phyloP scores from a whole-genome alignment of 2,888 invertebrate species.

The Orgyia antiqua region DNA sequence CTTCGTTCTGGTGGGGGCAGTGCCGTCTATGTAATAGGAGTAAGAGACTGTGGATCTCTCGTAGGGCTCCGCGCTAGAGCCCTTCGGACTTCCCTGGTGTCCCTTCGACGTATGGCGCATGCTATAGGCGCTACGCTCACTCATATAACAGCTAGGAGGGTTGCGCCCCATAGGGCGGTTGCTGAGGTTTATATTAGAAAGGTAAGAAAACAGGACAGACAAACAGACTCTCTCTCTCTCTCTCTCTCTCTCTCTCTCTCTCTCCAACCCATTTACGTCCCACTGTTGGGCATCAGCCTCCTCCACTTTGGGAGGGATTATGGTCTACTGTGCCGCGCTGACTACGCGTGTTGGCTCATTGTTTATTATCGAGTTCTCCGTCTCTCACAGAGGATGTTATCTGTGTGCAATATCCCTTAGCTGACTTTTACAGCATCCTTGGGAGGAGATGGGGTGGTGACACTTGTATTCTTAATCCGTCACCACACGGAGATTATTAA shows the following conservation, averaged over 20 bases:
- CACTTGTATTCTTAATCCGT: too few relatives aligned
- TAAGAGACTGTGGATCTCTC: conserved; percentile 92
- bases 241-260: too few relatives aligned
- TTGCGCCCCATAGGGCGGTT: conserved; percentile 79
- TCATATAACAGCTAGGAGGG: conserved; percentile 45
- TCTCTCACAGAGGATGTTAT: too few relatives aligned
- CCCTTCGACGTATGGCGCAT: conserved; percentile 92
- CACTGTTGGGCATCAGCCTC: too few relatives aligned
- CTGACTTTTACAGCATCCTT: too few relatives aligned
- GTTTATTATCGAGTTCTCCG: too few relatives aligned
- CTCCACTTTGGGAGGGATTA: too few relatives aligned
- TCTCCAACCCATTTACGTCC: too few relatives aligned
- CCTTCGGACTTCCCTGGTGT: conserved; percentile 90
- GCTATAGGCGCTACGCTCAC: conserved; percentile 87
- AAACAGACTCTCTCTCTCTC: background rate
- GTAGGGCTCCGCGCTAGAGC: conserved; percentile 90
- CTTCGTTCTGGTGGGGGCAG: conserved; percentile 92
- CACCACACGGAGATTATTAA: background rate
- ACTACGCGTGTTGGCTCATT: too few relatives aligned
- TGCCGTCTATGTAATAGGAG: conserved; percentile 98
- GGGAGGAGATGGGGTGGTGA: too few relatives aligned
- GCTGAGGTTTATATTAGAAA: conserved; percentile 92
- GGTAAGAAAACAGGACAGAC: conserved; percentile 68
- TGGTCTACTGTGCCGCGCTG: too few relatives aligned
- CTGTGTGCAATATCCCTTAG: too few relatives aligned